phyloP scores from a whole-genome alignment of 2,113 vertebrate species.

The Arenaria interpres region DNA sequence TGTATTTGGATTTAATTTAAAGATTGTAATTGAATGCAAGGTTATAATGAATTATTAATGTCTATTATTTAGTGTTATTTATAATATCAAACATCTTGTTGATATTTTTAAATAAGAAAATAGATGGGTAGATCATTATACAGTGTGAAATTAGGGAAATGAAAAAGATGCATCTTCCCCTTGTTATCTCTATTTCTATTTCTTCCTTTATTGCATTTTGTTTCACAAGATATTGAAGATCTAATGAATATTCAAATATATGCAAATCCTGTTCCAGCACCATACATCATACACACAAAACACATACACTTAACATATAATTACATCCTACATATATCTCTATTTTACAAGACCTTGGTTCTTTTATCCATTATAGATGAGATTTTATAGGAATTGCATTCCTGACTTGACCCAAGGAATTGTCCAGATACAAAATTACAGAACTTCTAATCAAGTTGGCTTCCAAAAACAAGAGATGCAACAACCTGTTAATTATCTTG shows the following conservation, averaged over 20 bases:
- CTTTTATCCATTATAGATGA: neutral
- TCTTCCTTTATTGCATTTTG: conserved; percentile 43
- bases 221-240: conserved; percentile 34
- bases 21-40: conserved; percentile 7
- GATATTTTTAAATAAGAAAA: conserved; percentile 49
- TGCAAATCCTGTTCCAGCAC: neutral
- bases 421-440: neutral
- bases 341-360: neutral
- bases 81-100: conserved; percentile 31
- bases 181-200: conserved; percentile 45
- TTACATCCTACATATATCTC: neutral
- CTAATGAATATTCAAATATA: conserved; percentile 65
- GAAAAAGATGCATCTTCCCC: conserved; percentile 35
- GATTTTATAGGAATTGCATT: neutral
- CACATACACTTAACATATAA: neutral
- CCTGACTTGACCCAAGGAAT: neutral
- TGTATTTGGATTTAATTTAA: conserved; percentile 38
- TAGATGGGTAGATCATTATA: conserved; percentile 2
- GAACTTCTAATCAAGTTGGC: neutral
- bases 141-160: conserved; percentile 47
- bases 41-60: conserved; percentile 24
- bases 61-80: conserved; percentile 42
- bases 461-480: neutral
- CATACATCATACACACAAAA: neutral
- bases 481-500: neutral